phyloP scores from a whole-genome alignment of 2,113 vertebrate species.

The Mustelus asterias region DNA sequence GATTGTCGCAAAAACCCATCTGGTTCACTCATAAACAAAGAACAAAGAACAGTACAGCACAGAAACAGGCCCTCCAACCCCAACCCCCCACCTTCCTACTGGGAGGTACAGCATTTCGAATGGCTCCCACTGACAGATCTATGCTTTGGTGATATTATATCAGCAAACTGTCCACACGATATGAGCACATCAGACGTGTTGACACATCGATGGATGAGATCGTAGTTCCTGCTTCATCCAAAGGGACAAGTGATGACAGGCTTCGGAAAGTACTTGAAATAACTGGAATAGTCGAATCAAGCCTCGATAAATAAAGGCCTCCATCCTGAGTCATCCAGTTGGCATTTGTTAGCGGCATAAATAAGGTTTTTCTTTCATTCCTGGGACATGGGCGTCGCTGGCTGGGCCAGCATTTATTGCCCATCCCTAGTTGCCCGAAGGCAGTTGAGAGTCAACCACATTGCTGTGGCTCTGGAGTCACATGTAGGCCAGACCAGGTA shows the following conservation, averaged over 20 bases:
- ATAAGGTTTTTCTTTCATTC: too few species aligned
- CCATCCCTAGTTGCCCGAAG: too few species aligned
- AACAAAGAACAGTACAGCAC: too few species aligned
- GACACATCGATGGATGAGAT: not conserved
- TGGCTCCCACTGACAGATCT: not conserved
- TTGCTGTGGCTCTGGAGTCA: too few species aligned
- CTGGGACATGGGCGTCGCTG: too few species aligned
- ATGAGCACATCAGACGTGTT: not conserved
- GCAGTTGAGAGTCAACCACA: too few species aligned
- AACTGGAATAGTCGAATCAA: not conserved
- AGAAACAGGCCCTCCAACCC: too few species aligned
- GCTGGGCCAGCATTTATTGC: too few species aligned
- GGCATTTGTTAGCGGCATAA: not conserved
- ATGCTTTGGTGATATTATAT: not conserved
- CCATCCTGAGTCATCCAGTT: not conserved
- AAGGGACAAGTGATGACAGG: not conserved
- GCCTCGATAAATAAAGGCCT: not conserved
- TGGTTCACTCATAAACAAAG: too few species aligned
- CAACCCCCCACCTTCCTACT: not conserved
- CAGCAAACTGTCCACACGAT: not conserved
- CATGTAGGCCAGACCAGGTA: too few species aligned
- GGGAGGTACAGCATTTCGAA: not conserved
- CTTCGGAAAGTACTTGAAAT: not conserved
- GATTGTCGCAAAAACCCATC: too few species aligned
- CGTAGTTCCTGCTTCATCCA: not conserved